Conservation (phyloP, 1,140 invertebrate genomes). For the Tribolium castaneum region DNA sequence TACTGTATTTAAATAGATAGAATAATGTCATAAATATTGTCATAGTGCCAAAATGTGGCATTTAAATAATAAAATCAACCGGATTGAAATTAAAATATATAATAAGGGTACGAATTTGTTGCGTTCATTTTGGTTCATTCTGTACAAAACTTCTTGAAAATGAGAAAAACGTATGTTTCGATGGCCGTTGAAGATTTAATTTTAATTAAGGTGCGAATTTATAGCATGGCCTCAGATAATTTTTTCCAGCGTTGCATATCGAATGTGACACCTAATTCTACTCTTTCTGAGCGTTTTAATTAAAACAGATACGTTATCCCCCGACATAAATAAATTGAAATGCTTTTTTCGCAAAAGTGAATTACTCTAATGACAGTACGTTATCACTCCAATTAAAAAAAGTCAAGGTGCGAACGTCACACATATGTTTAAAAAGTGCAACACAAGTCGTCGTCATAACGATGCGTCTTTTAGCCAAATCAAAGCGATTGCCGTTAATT, state of each 20-base stretch:
- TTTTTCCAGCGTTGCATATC: background rate
- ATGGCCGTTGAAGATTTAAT: background rate
- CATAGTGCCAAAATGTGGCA: too few species aligned
- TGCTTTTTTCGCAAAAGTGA: slow-evolving; percentile 2
- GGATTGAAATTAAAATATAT: too few species aligned
- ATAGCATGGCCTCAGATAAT: background rate
- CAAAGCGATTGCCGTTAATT: slow-evolving; percentile 7
- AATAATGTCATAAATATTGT: too few species aligned
- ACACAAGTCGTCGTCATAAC: background rate
- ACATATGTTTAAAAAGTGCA: background rate
- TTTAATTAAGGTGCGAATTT: background rate
- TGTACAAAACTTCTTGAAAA: too few species aligned
- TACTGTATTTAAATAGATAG: too few species aligned
- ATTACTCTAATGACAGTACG: slow-evolving; percentile 24
- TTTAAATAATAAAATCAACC: too few species aligned
- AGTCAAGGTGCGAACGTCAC: background rate
- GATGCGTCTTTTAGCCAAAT: background rate
- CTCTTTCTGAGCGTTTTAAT: slow-evolving; percentile 27
- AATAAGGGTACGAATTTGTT: too few species aligned
- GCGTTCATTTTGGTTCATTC: too few species aligned
- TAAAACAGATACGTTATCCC: slow-evolving; percentile 28
- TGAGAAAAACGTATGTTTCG: too few species aligned
- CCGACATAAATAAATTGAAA: slow-evolving; percentile 39
- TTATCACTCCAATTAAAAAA: slow-evolving; percentile 39
- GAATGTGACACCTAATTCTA: slow-evolving; percentile 2